Conservation (phyloP, 2,797 vertebrate species). For the Sebastes itinus region DNA sequence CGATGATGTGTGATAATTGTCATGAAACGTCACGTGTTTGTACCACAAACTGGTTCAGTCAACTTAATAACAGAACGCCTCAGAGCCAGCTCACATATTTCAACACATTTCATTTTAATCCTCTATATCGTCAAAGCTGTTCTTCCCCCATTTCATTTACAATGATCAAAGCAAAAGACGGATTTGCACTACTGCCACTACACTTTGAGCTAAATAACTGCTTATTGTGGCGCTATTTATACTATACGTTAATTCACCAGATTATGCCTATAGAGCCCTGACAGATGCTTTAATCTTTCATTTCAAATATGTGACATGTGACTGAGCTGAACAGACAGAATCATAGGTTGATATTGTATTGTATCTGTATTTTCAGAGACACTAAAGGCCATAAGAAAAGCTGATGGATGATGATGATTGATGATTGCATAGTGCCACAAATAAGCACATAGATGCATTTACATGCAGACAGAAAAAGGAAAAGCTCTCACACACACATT, state of each 20-base stretch:
- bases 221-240: constrained; percentile 56
- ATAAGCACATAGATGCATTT: neutral
- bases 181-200: constrained; percentile 29
- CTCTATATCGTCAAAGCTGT: constrained; percentile 31
- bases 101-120: constrained; percentile 46
- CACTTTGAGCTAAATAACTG: constrained; percentile 48
- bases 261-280: constrained; percentile 5
- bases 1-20: constrained; percentile 2
- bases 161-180: constrained; percentile 60
- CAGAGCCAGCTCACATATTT: constrained; percentile 5
- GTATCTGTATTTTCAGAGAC: neutral
- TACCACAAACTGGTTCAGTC: neutral
- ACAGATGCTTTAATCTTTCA: constrained; percentile 5
- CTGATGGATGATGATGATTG: neutral
- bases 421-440: neutral
- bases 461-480: neutral
- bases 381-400: neutral
- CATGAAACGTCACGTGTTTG: neutral
- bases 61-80: constrained; percentile 20
- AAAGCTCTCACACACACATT: constrained; percentile 1
- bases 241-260: constrained; percentile 35
- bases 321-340: constrained; percentile 15
- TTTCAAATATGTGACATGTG: constrained; percentile 18
- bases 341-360: neutral
- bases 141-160: constrained; percentile 28